Evolutionary conservation across 2,888 invertebrate genomes (phyloP).

Genomic region (Myathropa florea): DNA sequence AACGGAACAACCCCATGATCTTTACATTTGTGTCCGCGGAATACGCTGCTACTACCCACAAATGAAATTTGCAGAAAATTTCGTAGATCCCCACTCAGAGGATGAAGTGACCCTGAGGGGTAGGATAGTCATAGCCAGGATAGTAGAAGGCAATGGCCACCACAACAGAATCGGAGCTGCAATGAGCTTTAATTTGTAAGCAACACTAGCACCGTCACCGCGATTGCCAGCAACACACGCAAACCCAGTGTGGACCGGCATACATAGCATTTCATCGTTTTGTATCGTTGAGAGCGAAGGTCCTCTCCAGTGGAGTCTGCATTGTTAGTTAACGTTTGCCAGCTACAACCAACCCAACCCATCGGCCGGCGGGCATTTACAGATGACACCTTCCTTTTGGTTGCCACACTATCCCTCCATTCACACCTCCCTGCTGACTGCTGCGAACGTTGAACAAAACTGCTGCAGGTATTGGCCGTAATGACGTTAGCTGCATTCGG

Average conservation of each 20-base stretch:
- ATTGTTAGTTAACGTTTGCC: constrained; percentile 44
- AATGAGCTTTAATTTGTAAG: constrained; percentile 56
- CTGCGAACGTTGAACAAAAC: constrained; percentile 30
- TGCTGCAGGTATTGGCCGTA: constrained; percentile 66
- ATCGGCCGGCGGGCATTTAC: constrained; percentile 41
- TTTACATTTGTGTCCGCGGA: constrained; percentile 37
- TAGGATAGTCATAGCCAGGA: background rate
- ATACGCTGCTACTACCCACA: constrained; percentile 26
- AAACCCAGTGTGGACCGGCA: constrained; percentile 4
- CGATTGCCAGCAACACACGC: constrained; percentile 1
- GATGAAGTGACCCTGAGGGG: constrained; percentile 1
- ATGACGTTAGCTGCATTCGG: constrained; percentile 62
- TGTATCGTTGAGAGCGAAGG: constrained; percentile 29
- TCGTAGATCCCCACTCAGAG: constrained; percentile 1
- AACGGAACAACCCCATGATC: constrained; percentile 26
- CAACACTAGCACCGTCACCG: constrained; percentile 28
- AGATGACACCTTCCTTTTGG: constrained; percentile 60
- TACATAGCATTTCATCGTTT: constrained; percentile 14
- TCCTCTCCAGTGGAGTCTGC: constrained; percentile 15
- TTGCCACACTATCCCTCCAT: constrained; percentile 5
- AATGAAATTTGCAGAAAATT: constrained; percentile 49
- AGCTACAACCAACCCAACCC: constrained; percentile 1
- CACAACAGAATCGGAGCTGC: constrained; percentile 14
- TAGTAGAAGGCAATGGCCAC: background rate
- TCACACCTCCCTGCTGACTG: background rate